Base-by-base conservation (phyloP, 2,888 invertebrate genomes). In the Spatulosminthurus flaviceps region DNA sequence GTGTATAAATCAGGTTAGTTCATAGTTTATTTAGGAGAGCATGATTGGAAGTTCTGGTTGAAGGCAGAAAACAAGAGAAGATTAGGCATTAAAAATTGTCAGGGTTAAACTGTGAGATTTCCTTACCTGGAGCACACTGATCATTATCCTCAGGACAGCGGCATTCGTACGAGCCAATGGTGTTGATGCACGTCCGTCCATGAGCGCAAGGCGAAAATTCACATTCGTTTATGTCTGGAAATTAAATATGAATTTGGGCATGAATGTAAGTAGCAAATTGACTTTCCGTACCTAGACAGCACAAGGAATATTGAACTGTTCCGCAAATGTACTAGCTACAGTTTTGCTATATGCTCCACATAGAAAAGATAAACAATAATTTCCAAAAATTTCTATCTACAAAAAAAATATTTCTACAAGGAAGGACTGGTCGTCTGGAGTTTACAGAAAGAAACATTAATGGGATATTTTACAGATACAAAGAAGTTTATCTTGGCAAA, bases 171-270 rank as follows among this genome's bases (percentile, higher is more conserved):
- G 93, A 91, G 72, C 96, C 95, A 71, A 93, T 92, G 11, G 90
- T 92, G 88, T 95, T 95, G 85, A 92, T 89, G 88, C 95, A 96
- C 84, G 90, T 90, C 84, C 94, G 92, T 85, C 91, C 92, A 69
- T 91, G 90, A 87, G 94, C 94, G 87, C 96, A 96, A 81, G 93
- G 93, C 88, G 94, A 91, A 86, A 92, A 92, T 86, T 90, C 89
- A 87, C 96, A 95, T 88, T 95, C 95, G 88, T 95, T 92, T 79
- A 95, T 91, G 89, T 95, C 95, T 93, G 88, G 22, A 90, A 89
- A 41, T 13, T 61, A 0, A 64, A 66, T 66, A n/a, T 24, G n/a
- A 19, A 19, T 34, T 34, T 34, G 4, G 34, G 34, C 4, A 34
- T 34, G 9, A 34, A 34, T n/a, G n/a, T n/a, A n/a, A n/a, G n/a